A percentile compares a stretch with the other conserved stretches of the same genome.
Evolutionary conservation across 2,888 invertebrate genomes (phyloP).

Genomic region (Amorpha juglandis): DNA sequence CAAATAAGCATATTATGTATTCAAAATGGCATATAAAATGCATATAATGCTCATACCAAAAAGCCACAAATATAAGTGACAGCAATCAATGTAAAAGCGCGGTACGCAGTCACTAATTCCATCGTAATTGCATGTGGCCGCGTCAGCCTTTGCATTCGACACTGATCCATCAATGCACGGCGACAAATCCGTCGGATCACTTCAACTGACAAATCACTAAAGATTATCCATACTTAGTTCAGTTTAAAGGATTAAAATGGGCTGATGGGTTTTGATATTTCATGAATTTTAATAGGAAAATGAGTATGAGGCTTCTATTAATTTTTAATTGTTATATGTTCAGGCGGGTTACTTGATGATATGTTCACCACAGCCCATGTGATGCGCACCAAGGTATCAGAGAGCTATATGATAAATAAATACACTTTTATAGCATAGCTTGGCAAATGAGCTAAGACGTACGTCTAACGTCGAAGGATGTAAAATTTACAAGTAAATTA

Average conservation of each 20-base stretch:
- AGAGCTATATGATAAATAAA: too few relatives aligned
- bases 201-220: slow-evolving; percentile 25
- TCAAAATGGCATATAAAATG: background rate
- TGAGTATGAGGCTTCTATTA: too few relatives aligned
- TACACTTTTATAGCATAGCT: too few relatives aligned
- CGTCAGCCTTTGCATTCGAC: slow-evolving; percentile 50
- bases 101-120: slow-evolving; percentile 34
- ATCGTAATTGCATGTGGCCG: slow-evolving; percentile 40
- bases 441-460: too few relatives aligned
- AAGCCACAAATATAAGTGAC: slow-evolving; percentile 5
- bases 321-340: too few relatives aligned
- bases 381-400: too few relatives aligned
- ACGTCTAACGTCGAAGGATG: too few relatives aligned
- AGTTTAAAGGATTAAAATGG: background rate
- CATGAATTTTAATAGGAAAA: background rate
- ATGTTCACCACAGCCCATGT: too few relatives aligned
- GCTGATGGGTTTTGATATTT: background rate
- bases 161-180: slow-evolving; percentile 32
- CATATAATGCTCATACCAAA: background rate
- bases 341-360: too few relatives aligned
- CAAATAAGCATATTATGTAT: too few relatives aligned
- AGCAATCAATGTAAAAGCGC: slow-evolving; percentile 35
- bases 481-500: background rate
- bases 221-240: background rate
- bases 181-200: slow-evolving; percentile 29